Evolutionary conservation across 23 tunicate species (phyloP).

Genomic region (Corella eumyota): DNA sequence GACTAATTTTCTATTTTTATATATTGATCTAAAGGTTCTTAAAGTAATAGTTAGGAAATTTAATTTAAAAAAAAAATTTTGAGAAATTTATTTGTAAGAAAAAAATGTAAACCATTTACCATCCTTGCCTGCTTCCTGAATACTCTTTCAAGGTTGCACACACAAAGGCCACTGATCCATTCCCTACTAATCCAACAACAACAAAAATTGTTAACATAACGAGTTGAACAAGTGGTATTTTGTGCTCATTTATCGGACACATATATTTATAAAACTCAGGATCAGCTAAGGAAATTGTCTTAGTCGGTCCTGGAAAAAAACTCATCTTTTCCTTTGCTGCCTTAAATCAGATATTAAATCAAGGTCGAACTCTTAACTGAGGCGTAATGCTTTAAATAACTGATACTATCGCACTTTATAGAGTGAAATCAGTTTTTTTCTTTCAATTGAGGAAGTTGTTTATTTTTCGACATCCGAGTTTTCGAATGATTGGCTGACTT

Average conservation of each 20-base stretch:
- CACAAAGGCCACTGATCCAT: slow-evolving; percentile 6
- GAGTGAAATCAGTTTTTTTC: no score
- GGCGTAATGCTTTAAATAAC: not conserved
- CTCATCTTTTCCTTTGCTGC: not conserved
- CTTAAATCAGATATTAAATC: not conserved
- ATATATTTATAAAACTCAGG: not conserved
- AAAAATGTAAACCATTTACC: not conserved
- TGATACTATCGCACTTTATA: no score
- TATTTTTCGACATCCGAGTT: no score
- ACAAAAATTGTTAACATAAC: not conserved
- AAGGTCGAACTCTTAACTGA: not conserved
- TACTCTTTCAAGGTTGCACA: not conserved
- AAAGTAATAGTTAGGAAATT: no score
- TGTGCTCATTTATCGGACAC: not conserved
- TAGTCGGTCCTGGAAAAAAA: not conserved
- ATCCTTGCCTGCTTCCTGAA: not conserved
- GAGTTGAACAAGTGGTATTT: not conserved
- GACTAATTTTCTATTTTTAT: no score
- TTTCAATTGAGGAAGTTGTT: no score
- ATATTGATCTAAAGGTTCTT: no score
- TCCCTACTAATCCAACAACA: slow-evolving; percentile 7
- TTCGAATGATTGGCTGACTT: no score
- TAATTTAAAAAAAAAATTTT: not conserved
- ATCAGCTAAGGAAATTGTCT: not conserved
- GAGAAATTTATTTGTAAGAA: not conserved